These are phyloP conservation scores for Natator depressus DNA, from an alignment of 2,113 vertebrate genomes.

Conservation along the genomic window DNA sequence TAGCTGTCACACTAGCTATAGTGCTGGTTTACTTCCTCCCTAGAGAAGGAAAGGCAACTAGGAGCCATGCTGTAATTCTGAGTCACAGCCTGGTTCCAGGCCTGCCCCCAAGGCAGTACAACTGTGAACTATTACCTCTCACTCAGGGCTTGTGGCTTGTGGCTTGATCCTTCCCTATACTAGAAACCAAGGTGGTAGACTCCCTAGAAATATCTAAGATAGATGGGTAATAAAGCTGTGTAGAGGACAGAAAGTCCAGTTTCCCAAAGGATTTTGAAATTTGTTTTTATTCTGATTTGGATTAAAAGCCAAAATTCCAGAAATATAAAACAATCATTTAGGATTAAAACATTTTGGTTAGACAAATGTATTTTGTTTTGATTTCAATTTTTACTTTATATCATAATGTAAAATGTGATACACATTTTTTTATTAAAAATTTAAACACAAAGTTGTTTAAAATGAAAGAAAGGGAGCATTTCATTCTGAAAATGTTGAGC, in stretches of 20 bases:
- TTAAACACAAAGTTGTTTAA: background rate
- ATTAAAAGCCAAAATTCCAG: background rate
- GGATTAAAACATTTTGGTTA: background rate
- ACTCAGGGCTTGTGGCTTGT: background rate
- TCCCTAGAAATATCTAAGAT: background rate
- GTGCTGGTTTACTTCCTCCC: background rate
- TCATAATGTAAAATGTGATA: background rate
- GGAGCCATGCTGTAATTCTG: background rate
- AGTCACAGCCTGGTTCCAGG: background rate
- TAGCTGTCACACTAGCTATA: background rate
- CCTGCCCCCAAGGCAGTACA: background rate
- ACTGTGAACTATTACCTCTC: background rate
- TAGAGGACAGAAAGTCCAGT: background rate
- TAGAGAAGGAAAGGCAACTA: background rate
- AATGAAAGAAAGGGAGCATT: background rate
- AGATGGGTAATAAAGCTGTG: background rate
- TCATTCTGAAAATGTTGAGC: background rate
- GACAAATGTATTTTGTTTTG: background rate
- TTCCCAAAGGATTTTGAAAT: background rate
- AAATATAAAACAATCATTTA: background rate
- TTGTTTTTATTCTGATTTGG: background rate
- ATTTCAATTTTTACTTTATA: background rate
- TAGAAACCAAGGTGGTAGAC: background rate
- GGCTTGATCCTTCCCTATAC: background rate
- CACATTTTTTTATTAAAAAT: background rate